Evolutionary conservation across 2,113 vertebrate species (phyloP).

Genomic region (Cinclus cinclus): DNA sequence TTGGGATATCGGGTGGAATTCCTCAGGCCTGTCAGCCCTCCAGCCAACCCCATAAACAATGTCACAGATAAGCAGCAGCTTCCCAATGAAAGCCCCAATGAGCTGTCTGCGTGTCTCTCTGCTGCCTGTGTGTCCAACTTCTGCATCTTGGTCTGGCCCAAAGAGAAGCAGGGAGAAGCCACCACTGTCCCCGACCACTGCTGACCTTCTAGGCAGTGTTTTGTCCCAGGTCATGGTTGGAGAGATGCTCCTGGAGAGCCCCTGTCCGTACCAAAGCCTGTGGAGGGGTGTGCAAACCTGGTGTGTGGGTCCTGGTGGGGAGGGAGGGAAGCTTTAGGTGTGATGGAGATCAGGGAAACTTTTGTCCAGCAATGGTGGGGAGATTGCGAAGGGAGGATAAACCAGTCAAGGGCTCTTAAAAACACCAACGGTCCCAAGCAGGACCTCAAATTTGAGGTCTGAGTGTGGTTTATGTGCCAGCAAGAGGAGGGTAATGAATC

Average conservation of each 20-base stretch:
- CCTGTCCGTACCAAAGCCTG: not conserved
- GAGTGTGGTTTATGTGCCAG: not conserved
- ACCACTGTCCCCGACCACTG: not conserved
- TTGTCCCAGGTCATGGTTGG: not conserved
- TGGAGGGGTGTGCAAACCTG: not conserved
- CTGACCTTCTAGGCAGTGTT: not conserved
- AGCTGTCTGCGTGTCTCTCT: not conserved
- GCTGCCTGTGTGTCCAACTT: not conserved
- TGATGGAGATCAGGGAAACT: not conserved
- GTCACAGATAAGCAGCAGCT: not conserved
- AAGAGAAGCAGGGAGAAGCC: not conserved
- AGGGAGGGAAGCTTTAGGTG: not conserved
- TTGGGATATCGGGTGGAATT: conserved; percentile 25
- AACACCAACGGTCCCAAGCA: not conserved
- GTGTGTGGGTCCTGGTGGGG: accelerated
- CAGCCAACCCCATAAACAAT: not conserved
- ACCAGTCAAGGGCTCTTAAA: not conserved
- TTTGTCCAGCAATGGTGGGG: not conserved
- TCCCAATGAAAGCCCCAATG: not conserved
- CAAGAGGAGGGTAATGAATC: not conserved
- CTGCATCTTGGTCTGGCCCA: not conserved
- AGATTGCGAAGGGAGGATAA: not conserved
- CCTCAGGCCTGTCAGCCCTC: conserved; percentile 1
- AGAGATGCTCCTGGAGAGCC: not conserved
- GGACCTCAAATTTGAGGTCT: not conserved